Evolutionary conservation across 2,888 invertebrate species (phyloP).

Genomic region (Muschampia plurimacula): DNA sequence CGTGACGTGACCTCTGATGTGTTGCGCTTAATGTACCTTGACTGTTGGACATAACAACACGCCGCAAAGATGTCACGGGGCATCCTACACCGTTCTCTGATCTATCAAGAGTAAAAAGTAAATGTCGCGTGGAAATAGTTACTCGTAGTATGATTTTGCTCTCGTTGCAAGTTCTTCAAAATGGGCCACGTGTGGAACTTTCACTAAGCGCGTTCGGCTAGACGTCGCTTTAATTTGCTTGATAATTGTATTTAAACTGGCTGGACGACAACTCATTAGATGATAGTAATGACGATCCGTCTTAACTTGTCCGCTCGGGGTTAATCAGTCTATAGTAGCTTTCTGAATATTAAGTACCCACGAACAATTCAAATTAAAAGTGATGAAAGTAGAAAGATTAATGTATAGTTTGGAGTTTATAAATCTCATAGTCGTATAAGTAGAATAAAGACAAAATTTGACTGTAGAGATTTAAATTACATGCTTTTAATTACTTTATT

Average conservation of each 20-base stretch:
- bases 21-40: conserved; percentile 2
- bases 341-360: conserved; percentile 28
- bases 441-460: not conserved
- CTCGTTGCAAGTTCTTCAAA: conserved; percentile 51
- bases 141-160: conserved; percentile 50
- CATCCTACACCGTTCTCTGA: not conserved
- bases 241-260: conserved; percentile 51
- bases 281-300: conserved; percentile 19
- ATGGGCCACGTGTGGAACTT: conserved; percentile 72
- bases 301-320: conserved; percentile 27
- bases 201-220: conserved; percentile 72
- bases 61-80: not conserved
- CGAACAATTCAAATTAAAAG: not conserved
- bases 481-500: not conserved
- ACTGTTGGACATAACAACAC: not conserved
- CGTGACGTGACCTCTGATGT: conserved; percentile 2
- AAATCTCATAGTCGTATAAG: not conserved
- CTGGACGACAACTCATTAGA: conserved; percentile 28
- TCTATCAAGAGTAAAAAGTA: conserved; percentile 4
- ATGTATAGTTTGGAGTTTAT: not conserved
- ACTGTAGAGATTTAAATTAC: not conserved
- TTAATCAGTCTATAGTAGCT: conserved; percentile 25
- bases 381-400: conserved; percentile 6
- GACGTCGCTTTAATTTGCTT: conserved; percentile 68
- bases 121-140: conserved; percentile 29